Evolutionary conservation across 2,797 vertebrate species (phyloP).

Genomic region (Novumbra hubbsi): DNA sequence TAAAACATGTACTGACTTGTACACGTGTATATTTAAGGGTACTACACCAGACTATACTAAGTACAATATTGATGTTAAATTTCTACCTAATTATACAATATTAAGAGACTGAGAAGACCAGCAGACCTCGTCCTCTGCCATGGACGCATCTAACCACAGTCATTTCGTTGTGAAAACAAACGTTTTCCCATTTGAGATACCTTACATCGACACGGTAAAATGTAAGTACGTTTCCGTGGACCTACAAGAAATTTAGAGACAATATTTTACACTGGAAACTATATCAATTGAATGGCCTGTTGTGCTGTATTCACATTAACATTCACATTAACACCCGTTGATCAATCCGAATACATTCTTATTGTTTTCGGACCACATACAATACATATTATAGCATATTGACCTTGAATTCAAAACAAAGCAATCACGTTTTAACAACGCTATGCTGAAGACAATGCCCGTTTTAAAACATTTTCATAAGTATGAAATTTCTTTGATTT

Average conservation of each 20-base stretch:
- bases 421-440: background rate
- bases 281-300: background rate
- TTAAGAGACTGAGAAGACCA: too few relatives aligned
- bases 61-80: too few relatives aligned
- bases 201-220: too few relatives aligned
- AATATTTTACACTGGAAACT: background rate
- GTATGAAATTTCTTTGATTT: background rate
- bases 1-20: too few relatives aligned
- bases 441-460: background rate
- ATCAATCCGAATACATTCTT: background rate
- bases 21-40: too few relatives aligned
- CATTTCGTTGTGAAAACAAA: too few relatives aligned
- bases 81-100: too few relatives aligned
- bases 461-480: background rate
- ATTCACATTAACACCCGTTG: background rate
- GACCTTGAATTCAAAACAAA: background rate
- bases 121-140: too few relatives aligned
- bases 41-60: too few relatives aligned
- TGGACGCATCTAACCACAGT: too few relatives aligned
- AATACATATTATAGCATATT: background rate
- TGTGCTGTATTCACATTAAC: background rate
- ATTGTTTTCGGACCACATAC: background rate
- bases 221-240: background rate
- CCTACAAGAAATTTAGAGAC: background rate
- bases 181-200: too few relatives aligned